These are phyloP conservation scores for Pseudorectes ferrugineus DNA, from an alignment of 2,113 vertebrate genomes.

Conservation along the genomic window DNA sequence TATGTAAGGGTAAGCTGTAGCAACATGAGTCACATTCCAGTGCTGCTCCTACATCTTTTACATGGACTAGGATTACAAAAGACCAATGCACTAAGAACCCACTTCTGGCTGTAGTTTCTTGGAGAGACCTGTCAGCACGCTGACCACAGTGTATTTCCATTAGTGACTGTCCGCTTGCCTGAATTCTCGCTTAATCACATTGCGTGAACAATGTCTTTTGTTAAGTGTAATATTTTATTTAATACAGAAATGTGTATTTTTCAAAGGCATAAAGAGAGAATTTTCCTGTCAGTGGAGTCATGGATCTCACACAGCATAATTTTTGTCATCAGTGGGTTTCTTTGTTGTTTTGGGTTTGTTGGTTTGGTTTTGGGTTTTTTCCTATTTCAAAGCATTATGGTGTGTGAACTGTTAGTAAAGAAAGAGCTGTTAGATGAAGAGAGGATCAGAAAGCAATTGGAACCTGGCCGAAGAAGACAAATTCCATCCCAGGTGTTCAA, in stretches of 20 bases:
- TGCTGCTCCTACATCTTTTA: background rate
- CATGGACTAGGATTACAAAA: background rate
- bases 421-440: background rate
- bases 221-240: background rate
- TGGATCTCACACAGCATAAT: background rate
- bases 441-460: background rate
- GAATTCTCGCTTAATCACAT: background rate
- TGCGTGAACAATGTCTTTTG: background rate
- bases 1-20: background rate
- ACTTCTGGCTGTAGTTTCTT: background rate
- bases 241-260: background rate
- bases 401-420: background rate
- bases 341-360: background rate
- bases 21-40: background rate
- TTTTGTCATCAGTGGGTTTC: fast-evolving
- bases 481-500: background rate
- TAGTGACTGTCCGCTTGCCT: background rate
- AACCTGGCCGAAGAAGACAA: background rate
- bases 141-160: background rate
- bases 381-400: background rate
- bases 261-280: fast-evolving
- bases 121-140: background rate
- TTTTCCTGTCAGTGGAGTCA: background rate
- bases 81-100: background rate
- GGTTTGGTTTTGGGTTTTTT: background rate